phyloP scores from a whole-genome alignment of 2,888 invertebrate species.

The Lumbricus terrestris region DNA sequence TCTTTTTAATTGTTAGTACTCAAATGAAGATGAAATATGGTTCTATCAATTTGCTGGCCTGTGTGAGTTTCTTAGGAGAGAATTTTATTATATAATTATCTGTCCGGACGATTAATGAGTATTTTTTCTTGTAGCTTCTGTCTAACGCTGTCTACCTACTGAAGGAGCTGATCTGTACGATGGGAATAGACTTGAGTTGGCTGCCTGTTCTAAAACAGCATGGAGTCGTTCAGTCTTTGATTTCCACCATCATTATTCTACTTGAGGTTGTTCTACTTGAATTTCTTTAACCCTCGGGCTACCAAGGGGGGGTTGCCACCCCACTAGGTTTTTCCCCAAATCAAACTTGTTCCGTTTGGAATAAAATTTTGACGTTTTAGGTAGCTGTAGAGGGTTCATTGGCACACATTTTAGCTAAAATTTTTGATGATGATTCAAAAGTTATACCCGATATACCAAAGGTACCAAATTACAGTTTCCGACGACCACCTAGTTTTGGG shows the following conservation, averaged over 20 bases:
- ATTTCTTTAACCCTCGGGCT: no score
- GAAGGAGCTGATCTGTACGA: slow-evolving; percentile 46
- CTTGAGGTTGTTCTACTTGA: slow-evolving; percentile 16
- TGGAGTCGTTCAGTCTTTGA: slow-evolving; percentile 45
- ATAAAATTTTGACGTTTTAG: no score
- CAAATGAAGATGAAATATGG: background rate
- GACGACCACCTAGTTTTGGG: no score
- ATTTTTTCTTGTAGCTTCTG: slow-evolving; percentile 20
- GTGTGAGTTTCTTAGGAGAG: background rate
- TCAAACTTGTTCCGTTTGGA: no score
- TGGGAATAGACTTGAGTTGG: slow-evolving; percentile 40
- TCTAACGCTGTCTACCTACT: slow-evolving; percentile 40
- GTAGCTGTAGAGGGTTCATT: no score
- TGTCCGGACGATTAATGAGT: background rate
- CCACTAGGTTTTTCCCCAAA: no score
- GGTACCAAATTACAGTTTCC: no score
- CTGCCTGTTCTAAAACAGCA: slow-evolving; percentile 48
- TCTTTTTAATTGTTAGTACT: background rate
- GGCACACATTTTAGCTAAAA: no score
- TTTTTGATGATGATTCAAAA: no score
- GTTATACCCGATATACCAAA: no score
- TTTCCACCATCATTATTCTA: slow-evolving; percentile 42
- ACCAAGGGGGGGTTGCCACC: no score
- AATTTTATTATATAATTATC: background rate
- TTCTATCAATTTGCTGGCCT: background rate